These are phyloP conservation scores for Epizoanthus scotinus DNA, from an alignment of 92 coral and sea anemone genomes.

Conservation along the genomic window DNA sequence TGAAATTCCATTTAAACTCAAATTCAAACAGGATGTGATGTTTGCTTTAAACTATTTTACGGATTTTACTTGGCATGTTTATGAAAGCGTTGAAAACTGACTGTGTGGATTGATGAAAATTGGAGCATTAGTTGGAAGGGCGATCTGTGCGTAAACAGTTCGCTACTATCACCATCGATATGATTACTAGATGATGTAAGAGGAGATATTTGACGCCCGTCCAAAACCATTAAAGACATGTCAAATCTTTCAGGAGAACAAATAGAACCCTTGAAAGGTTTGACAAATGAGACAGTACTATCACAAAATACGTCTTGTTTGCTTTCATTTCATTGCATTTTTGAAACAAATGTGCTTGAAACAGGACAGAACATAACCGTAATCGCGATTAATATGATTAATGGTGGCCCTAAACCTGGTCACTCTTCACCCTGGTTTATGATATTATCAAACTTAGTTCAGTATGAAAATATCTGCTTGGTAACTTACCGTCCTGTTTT, in stretches of 20 bases:
- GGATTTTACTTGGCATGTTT: not conserved
- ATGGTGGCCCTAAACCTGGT: conserved; percentile 1
- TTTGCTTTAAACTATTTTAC: conserved; percentile 4
- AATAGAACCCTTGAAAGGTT: conserved; percentile 40
- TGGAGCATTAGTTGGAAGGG: not conserved
- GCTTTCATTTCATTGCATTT: conserved; percentile 43
- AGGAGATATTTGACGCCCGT: conserved; percentile 36
- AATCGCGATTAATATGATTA: not conserved
- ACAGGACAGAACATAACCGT: conserved; percentile 14
- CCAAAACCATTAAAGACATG: conserved; percentile 45
- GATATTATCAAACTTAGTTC: not conserved
- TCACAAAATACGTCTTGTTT: conserved; percentile 25
- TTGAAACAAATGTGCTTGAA: conserved; percentile 42
- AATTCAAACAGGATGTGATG: conserved; percentile 36
- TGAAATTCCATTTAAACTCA: too few relatives aligned
- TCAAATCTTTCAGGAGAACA: conserved; percentile 41
- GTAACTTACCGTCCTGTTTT: conserved; percentile 89
- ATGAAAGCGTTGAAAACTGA: conserved; percentile 8
- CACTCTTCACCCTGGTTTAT: not conserved
- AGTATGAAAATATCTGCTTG: not conserved
- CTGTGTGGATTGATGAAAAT: not conserved
- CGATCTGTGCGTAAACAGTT: too few relatives aligned
- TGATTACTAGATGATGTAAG: conserved; percentile 4
- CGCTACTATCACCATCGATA: too few relatives aligned
- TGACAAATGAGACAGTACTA: conserved; percentile 43